Percentiles rank a stretch among this genome's conserved stretches.
phyloP scores from a whole-genome alignment of 1,140 invertebrate species.

The Drosophila fuyamai region DNA sequence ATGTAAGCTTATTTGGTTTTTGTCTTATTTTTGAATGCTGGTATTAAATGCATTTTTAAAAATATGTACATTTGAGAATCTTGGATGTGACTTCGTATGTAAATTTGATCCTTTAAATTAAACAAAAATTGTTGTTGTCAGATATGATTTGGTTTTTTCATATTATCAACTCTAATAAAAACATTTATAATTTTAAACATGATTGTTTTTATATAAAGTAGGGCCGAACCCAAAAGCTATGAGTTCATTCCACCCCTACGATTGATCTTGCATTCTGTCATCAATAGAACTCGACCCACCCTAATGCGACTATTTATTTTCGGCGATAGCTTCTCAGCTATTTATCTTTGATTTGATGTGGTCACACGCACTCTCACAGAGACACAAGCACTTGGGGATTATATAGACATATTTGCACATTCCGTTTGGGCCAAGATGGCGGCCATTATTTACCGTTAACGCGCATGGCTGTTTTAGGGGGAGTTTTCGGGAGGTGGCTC shows the following conservation, averaged over 20 bases:
- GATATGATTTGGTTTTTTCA: too few relatives aligned
- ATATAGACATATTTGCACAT: conserved; percentile 46
- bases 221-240: too few relatives aligned
- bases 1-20: too few relatives aligned
- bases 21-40: too few relatives aligned
- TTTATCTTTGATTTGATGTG: conserved; percentile 73
- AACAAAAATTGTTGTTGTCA: too few relatives aligned
- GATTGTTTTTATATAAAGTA: too few relatives aligned
- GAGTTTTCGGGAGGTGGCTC: conserved; percentile 17
- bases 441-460: conserved; percentile 83
- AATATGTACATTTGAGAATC: neutral
- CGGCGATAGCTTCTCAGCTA: conserved; percentile 43
- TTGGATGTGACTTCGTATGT: too few relatives aligned
- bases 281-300: conserved; percentile 31
- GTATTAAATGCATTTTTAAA: too few relatives aligned
- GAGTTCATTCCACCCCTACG: neutral
- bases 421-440: conserved; percentile 66
- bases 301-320: conserved; percentile 25
- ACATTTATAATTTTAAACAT: too few relatives aligned
- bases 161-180: too few relatives aligned
- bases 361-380: conserved; percentile 50
- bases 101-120: too few relatives aligned
- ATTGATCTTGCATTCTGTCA: neutral
- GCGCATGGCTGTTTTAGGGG: conserved; percentile 65
- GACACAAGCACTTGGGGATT: conserved; percentile 34